Evolutionary conservation across 2,888 invertebrate genomes (phyloP), one percentile per base, ranked within the genome.

Genomic region (Heteropelma amictum): DNA sequence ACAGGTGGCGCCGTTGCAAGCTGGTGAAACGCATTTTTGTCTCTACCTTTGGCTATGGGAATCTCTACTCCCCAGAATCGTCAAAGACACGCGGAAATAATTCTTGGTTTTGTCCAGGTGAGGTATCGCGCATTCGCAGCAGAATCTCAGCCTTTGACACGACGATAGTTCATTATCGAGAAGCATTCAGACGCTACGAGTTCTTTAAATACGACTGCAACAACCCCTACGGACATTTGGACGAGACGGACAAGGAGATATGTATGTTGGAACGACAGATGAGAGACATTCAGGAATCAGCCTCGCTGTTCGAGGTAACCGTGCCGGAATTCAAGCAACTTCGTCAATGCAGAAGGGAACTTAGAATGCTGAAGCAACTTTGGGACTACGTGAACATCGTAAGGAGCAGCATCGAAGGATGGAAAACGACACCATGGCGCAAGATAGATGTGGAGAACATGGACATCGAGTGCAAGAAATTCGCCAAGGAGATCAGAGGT

Each of bases 381-480:
- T 98, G 98, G 98, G 98, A 98, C 90, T 98, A 98, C 87, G 94
- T 96, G 7, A 92, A 93, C 84, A 96, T 98, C 80, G 97, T 98
- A 1, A 93, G 94, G 80, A 96, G 96, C 2, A 95, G 96, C 85
- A 96, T 98, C 72, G 96, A 97, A 84, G 97, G 98, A 86, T 98
- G 98, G 98, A 98, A 98, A 89, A 97, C 96, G 0, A 98, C 98
- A 0, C 96, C 97, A 0, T 98, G 98, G 98, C 93, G 96, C 68
- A 96, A 97, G 88, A 97, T 98, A 75, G 98, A 98, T 86, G 98
- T 98, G 40, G 98, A 98, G 90, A 97, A 98, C 85, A 98, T 98
- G 98, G 98, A 98, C 86, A 96, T 98, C 81, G 98, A 98, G 89
- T 98, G 98, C 89, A 98, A 98, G 88, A 97, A 98, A 87, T 98